phyloP scores from a whole-genome alignment of 1,140 invertebrate species.

The Drosophila sp. region DNA sequence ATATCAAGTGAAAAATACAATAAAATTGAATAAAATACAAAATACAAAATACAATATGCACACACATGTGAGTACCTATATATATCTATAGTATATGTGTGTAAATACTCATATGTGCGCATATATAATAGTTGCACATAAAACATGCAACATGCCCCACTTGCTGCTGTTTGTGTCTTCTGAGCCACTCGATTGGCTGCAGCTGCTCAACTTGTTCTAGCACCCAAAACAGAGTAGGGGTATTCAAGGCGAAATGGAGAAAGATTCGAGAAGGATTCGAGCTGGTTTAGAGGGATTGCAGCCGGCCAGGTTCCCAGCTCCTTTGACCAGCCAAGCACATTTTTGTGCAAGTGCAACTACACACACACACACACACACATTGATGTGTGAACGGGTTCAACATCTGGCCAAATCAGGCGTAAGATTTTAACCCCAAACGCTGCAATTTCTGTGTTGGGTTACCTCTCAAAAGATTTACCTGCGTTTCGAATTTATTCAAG shows the following conservation, averaged over 20 bases:
- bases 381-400: constrained; percentile 17
- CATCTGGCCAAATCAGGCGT: constrained; percentile 71
- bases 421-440: constrained; percentile 48
- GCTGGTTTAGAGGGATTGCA: background rate
- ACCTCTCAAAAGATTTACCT: constrained; percentile 57
- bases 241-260: background rate
- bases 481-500: constrained; percentile 9
- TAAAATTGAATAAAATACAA: constrained; percentile 73
- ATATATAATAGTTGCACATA: constrained; percentile 60
- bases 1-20: constrained; percentile 78
- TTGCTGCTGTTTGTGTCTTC: constrained; percentile 39
- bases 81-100: background rate
- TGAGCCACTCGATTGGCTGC: constrained; percentile 71
- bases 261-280: constrained; percentile 4
- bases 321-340: constrained; percentile 78
- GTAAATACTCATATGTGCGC: constrained; percentile 6
- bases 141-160: constrained; percentile 47
- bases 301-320: constrained; percentile 28
- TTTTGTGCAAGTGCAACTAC: constrained; percentile 61
- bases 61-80: background rate
- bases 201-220: constrained; percentile 24
- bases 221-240: background rate
- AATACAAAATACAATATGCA: constrained; percentile 64
- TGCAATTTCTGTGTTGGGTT: constrained; percentile 29
- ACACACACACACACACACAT: background rate